Evolutionary conservation across 1,140 invertebrate genomes (phyloP), one percentile per base, ranked within the genome.

Genomic region (Platyscapa corneri): DNA sequence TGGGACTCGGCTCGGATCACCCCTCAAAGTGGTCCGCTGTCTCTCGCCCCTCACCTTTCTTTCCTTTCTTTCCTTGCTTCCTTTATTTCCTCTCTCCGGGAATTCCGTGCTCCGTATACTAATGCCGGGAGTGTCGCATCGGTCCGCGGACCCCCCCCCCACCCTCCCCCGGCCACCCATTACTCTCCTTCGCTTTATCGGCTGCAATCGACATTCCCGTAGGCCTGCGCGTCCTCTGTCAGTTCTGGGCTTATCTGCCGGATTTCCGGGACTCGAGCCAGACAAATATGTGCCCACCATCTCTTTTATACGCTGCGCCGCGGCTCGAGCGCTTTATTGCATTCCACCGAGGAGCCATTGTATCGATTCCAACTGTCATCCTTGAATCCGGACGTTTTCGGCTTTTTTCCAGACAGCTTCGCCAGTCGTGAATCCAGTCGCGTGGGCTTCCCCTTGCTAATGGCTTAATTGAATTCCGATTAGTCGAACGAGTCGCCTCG

Each of bases 391-490:
- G n/a, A n/a, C n/a, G n/a, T n/a, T n/a, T n/a, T n/a, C n/a, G n/a
- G n/a, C n/a, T n/a, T n/a, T n/a, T n/a, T n/a, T n/a, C n/a, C n/a
- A n/a, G n/a, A n/a, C 8, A 27, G 70, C 70, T 56, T 60, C n/a
- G n/a, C 46, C 72, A 16, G 42, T 12, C 42, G 12, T 46, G 12
- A 46, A 46, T 46, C 42, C 42, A 5, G 42, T 5, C 12, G 42
- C 42, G 42, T 46, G 42, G 49, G 49, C 56, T 27, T 20, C 56
- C 23, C 56, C 56, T 60, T 10, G 82, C 89, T 92, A 92, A 92
- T 92, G 91, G 90, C 91, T 92, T 92, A 92, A 92, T 92, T 92
- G 92, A 92, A 92, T 92, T 92, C 88, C 91, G 91, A 92, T 92
- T 92, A 92, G 90, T 87, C 89, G 88, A 92, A 91, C 91, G 90